Percentiles rank a stretch among this genome's conserved stretches.
phyloP scores from a whole-genome alignment of 2,797 vertebrate species.

The Limosa lapponica region DNA sequence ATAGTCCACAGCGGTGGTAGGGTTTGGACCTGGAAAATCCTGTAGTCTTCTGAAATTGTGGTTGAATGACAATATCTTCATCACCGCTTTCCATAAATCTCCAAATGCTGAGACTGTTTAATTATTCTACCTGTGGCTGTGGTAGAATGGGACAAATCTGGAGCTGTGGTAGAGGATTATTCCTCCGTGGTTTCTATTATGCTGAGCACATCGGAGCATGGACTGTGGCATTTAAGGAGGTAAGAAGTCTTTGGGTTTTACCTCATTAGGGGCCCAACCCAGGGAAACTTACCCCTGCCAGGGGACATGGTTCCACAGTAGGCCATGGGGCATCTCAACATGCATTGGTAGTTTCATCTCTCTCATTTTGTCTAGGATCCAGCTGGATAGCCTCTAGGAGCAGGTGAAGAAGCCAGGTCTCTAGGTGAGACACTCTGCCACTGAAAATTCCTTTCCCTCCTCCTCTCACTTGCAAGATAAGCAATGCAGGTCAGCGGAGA shows the following conservation, averaged over 20 bases:
- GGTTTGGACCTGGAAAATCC: not conserved
- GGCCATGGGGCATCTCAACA: not conserved
- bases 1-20: not conserved
- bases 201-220: not conserved
- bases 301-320: not conserved
- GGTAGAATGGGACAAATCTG: not conserved
- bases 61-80: not conserved
- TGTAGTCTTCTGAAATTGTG: not conserved
- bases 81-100: not conserved
- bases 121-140: not conserved
- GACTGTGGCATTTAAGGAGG: not conserved
- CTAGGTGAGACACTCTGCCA: not conserved
- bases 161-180: not conserved
- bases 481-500: not conserved
- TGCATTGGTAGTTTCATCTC: not conserved
- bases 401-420: not conserved
- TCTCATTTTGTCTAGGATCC: not conserved
- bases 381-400: not conserved
- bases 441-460: not conserved
- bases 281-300: not conserved
- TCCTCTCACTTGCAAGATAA: not conserved
- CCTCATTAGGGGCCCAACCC: not conserved
- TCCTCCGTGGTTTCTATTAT: not conserved
- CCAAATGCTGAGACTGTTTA: not conserved
- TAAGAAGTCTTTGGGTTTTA: not conserved